A percentile compares a stretch with the other conserved stretches of the same genome.
phyloP scores from a whole-genome alignment of 2,113 vertebrate species.

The Siniperca chuatsi region DNA sequence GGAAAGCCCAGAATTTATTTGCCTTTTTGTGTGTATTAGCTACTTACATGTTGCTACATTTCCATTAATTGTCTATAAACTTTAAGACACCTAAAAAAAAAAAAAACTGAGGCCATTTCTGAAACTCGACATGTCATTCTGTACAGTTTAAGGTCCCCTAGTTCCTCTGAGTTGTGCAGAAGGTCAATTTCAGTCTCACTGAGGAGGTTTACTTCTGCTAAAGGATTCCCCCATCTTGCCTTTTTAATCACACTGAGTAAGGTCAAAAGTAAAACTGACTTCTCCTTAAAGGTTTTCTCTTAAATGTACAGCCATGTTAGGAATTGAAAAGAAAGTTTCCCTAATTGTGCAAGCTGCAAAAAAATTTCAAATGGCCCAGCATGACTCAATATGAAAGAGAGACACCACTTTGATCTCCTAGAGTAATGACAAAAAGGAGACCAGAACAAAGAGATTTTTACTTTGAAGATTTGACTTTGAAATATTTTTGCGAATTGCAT shows the following conservation, averaged over 20 bases:
- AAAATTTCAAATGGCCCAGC: background rate
- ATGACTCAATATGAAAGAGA: conserved; percentile 7
- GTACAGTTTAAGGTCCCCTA: background rate
- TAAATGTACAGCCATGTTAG: background rate
- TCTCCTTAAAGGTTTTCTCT: conserved; percentile 15
- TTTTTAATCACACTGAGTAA: conserved; percentile 12
- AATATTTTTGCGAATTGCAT: background rate
- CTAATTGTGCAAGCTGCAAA: conserved; percentile 27
- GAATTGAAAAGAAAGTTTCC: conserved; percentile 15
- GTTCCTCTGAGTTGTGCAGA: conserved; percentile 49
- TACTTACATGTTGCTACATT: background rate
- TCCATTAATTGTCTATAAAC: background rate
- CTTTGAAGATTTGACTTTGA: conserved; percentile 19
- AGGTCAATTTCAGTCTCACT: conserved; percentile 32
- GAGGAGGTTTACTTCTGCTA: conserved; percentile 64
- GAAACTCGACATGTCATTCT: conserved; percentile 2
- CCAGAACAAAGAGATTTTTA: conserved; percentile 23
- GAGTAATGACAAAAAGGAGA: conserved; percentile 14
- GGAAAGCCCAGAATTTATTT: background rate
- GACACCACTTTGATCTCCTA: conserved; percentile 23
- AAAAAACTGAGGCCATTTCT: background rate
- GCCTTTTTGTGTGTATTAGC: too few species aligned
- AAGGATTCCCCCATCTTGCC: conserved; percentile 30
- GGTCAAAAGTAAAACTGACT: conserved; percentile 32
- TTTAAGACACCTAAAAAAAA: background rate